A percentile compares a stretch with the other conserved stretches of the same genome.
phyloP scores from a whole-genome alignment of 2,113 vertebrate species.

The Pogonocichla stellata region DNA sequence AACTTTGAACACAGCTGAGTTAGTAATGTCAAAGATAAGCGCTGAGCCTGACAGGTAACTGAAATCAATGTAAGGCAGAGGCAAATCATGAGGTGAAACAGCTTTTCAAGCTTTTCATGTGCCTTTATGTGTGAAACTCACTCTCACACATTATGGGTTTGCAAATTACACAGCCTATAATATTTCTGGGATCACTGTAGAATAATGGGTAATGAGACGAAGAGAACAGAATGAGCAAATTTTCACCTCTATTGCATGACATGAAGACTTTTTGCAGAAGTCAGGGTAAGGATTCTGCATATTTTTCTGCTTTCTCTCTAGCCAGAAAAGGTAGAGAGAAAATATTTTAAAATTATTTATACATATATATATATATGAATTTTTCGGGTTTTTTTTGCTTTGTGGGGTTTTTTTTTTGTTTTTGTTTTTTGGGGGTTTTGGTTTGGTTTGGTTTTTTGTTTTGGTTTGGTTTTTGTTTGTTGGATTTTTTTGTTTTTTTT shows the following conservation, averaged over 20 bases:
- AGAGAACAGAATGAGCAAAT: background rate
- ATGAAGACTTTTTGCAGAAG: background rate
- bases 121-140: background rate
- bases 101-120: background rate
- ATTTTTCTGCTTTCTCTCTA: background rate
- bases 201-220: background rate
- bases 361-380: background rate
- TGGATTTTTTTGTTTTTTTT: background rate
- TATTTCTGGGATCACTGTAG: background rate
- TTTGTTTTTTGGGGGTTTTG: too few species aligned
- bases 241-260: background rate
- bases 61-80: background rate
- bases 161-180: background rate
- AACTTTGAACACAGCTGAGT: constrained; percentile 14
- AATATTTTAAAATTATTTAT: background rate
- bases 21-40: constrained; percentile 11
- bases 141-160: background rate
- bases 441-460: too few species aligned
- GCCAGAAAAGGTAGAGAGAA: background rate
- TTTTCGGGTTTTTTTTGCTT: too few species aligned
- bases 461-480: too few species aligned
- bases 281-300: background rate
- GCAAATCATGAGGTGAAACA: background rate
- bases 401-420: too few species aligned
- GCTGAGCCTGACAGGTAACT: background rate